Conservation (phyloP, 2,113 vertebrate genomes). For the Antennarius striatus region DNA sequence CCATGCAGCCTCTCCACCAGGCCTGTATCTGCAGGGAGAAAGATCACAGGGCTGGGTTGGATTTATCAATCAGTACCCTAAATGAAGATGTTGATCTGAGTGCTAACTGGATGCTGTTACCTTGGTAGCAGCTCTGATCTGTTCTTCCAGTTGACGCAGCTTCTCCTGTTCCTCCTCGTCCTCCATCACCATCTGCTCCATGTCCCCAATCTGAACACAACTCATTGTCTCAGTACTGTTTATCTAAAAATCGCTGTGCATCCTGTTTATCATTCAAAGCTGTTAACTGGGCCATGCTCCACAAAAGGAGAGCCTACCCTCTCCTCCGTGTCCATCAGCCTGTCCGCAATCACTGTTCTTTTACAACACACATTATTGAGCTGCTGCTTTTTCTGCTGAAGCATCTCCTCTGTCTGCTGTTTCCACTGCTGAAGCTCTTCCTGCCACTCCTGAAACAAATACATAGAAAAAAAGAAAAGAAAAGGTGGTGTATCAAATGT, state of each 20-base stretch:
- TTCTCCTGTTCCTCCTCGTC: conserved; percentile 57
- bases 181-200: conserved; percentile 62
- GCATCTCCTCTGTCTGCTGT: conserved; percentile 28
- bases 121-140: conserved; percentile 44
- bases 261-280: neutral
- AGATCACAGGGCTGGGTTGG: neutral
- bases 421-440: conserved; percentile 31
- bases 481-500: neutral
- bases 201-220: conserved; percentile 50
- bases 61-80: neutral
- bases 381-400: conserved; percentile 47
- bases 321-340: conserved; percentile 46
- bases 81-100: neutral
- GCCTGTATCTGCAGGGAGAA: conserved; percentile 58
- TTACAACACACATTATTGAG: conserved; percentile 18
- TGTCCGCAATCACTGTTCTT: conserved; percentile 45
- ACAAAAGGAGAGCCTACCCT: conserved; percentile 25
- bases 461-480: neutral
- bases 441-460: conserved; percentile 41
- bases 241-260: neutral
- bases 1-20: conserved; percentile 69
- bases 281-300: neutral
- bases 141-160: conserved; percentile 21
- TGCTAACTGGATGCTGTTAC: conserved; percentile 34
- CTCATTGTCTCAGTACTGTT: neutral